Evolutionary conservation across 2,113 vertebrate genomes (phyloP).

Genomic region (Pristiophorus japonicus): DNA sequence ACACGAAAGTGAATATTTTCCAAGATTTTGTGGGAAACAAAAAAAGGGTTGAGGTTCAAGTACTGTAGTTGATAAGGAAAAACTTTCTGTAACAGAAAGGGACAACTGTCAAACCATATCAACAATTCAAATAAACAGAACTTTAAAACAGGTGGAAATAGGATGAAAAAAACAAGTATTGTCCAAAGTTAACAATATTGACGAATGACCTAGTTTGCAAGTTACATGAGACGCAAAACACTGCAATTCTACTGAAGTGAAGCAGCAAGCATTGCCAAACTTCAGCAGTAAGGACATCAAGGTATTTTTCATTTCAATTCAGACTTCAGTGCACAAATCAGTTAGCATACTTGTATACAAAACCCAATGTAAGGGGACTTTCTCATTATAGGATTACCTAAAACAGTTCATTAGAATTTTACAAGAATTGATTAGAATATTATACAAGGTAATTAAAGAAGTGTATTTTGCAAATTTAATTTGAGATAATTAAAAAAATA

Average conservation of each 20-base stretch:
- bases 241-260: neutral
- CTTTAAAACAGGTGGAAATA: neutral
- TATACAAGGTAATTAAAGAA: neutral
- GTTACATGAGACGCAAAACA: neutral
- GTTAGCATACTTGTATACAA: neutral
- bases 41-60: neutral
- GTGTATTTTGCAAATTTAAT: neutral
- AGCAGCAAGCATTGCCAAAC: neutral
- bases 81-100: neutral
- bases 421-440: neutral
- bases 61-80: neutral
- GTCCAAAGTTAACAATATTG: neutral
- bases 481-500: neutral
- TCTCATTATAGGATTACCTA: neutral
- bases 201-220: neutral
- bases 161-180: neutral
- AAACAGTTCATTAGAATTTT: neutral
- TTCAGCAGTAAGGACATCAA: neutral
- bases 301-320: neutral
- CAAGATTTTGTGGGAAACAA: neutral
- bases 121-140: neutral
- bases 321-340: neutral
- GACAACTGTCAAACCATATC: neutral
- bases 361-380: neutral
- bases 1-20: neutral